Percentiles rank a stretch among this genome's conserved stretches.
Evolutionary conservation across 2,797 vertebrate genomes (phyloP).

Genomic region (Brachymystax lenok): DNA sequence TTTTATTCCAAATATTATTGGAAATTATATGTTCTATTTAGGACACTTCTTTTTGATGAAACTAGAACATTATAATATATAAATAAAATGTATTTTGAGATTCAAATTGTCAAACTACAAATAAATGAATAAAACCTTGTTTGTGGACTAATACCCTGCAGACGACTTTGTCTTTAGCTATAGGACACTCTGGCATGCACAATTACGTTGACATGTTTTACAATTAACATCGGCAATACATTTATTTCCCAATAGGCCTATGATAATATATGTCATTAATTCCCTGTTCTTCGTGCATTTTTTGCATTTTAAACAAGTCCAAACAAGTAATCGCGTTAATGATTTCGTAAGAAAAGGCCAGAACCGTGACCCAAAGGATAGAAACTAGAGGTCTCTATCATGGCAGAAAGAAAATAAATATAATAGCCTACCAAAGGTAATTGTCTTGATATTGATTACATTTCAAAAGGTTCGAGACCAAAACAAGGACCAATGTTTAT

Average conservation of each 20-base stretch:
- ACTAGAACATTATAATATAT: background rate
- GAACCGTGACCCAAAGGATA: background rate
- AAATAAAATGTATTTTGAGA: background rate
- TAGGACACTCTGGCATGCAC: background rate
- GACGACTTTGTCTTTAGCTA: background rate
- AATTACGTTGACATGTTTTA: background rate
- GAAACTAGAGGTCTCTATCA: background rate
- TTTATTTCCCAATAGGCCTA: background rate
- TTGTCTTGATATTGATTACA: background rate
- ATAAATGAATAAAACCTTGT: background rate
- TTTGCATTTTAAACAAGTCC: background rate
- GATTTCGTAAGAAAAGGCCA: conserved; percentile 25
- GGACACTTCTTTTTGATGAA: background rate
- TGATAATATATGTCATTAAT: background rate
- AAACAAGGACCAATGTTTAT: background rate
- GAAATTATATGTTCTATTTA: background rate
- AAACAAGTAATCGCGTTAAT: conserved; percentile 15
- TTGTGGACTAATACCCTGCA: background rate
- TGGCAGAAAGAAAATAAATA: background rate
- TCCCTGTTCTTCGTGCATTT: background rate
- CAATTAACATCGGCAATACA: background rate
- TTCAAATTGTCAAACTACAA: background rate
- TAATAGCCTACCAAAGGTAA: no score
- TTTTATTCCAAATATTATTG: background rate
- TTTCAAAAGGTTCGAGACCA: background rate